A percentile compares a stretch with the other conserved stretches of the same genome.
These are phyloP conservation scores for Zosterops pallidus DNA, from an alignment of 2,113 vertebrate species.

Conservation along the genomic window DNA sequence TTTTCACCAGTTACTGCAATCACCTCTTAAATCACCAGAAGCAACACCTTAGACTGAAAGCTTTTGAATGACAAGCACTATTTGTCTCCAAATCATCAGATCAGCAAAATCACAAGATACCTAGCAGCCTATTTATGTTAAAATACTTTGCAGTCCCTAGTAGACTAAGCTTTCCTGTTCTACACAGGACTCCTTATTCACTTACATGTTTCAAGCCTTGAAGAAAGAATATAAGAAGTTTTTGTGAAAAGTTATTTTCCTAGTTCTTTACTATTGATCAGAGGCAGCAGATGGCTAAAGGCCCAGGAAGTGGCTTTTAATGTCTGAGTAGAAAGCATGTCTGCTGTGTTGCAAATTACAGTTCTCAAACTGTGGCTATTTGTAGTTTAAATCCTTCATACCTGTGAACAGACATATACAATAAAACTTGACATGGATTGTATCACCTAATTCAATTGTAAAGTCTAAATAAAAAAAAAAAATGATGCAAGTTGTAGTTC, in stretches of 20 bases:
- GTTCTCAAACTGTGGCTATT: neutral
- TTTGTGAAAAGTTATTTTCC: neutral
- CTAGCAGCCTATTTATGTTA: neutral
- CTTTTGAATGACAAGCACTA: neutral
- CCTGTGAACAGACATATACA: neutral
- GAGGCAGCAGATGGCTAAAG: neutral
- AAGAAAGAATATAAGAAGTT: neutral
- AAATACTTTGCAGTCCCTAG: neutral
- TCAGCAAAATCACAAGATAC: neutral
- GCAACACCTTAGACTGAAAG: neutral
- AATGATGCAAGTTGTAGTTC: neutral
- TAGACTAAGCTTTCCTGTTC: neutral
- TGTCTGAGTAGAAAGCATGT: fast-evolving
- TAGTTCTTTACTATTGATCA: neutral
- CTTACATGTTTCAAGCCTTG: neutral
- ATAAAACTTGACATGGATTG: neutral
- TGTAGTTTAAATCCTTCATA: neutral
- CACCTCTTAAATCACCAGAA: neutral
- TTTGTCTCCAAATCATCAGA: neutral
- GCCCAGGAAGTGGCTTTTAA: neutral
- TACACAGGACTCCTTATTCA: neutral
- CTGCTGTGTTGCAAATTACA: neutral
- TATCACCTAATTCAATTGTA: neutral
- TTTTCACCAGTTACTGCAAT: neutral
- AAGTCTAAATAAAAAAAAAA: neutral